phyloP scores from a whole-genome alignment of 2,797 vertebrate species.

The Holocentrus rufus region DNA sequence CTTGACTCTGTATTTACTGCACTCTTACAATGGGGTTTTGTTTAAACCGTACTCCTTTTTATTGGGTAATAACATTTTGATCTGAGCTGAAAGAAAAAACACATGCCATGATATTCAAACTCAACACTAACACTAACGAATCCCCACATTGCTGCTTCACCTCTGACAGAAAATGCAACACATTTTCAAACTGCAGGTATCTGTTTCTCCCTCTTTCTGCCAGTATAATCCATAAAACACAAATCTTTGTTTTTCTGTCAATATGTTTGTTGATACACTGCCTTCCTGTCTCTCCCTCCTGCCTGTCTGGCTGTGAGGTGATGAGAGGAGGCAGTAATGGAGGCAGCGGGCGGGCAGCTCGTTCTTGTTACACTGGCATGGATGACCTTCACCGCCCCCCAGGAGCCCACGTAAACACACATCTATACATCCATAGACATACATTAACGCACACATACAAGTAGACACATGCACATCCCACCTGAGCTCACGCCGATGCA shows the following conservation, averaged over 20 bases:
- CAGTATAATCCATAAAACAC: no score
- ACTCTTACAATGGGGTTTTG: neutral
- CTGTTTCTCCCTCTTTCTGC: neutral
- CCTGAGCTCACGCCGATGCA: neutral
- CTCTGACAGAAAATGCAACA: no score
- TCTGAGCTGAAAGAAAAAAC: no score
- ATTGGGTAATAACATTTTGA: no score
- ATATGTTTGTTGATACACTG: neutral
- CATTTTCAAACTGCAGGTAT: no score
- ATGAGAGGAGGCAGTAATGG: constrained; percentile 41
- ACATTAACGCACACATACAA: constrained; percentile 4
- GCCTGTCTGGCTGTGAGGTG: constrained; percentile 5
- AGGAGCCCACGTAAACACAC: neutral
- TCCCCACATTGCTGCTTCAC: no score
- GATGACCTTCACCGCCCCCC: constrained; percentile 31
- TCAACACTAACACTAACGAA: no score
- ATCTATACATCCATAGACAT: neutral
- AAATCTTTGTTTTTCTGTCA: neutral
- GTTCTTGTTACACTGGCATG: neutral
- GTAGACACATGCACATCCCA: neutral
- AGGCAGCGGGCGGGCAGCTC: constrained; percentile 22
- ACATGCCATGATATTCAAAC: no score
- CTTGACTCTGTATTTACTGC: neutral
- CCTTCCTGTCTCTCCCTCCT: neutral
- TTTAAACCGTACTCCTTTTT: no score